Conservation (phyloP, 2,797 vertebrate species). For the Sorex maritimensis region DNA sequence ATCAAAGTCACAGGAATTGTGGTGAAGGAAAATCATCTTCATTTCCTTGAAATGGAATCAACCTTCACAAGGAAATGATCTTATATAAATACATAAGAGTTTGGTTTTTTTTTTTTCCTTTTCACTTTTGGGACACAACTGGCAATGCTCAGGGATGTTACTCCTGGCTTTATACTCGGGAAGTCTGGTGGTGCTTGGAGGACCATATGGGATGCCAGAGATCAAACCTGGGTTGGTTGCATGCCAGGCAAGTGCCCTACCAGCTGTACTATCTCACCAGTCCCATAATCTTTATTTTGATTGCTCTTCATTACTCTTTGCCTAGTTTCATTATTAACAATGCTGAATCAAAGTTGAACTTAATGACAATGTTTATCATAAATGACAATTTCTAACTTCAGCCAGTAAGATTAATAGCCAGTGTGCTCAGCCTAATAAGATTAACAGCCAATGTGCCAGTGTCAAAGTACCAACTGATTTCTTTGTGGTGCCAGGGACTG, state of each 20-base stretch:
- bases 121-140: no score
- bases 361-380: slow-evolving; percentile 25
- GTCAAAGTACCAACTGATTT: slow-evolving; percentile 8
- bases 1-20: slow-evolving; percentile 1
- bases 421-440: neutral
- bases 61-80: slow-evolving; percentile 34
- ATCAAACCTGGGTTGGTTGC: no score
- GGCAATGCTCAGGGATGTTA: no score
- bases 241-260: no score
- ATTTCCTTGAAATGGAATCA: slow-evolving; percentile 39
- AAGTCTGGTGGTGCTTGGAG: no score
- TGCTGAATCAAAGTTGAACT: neutral
- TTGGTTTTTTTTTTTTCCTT: no score
- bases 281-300: neutral
- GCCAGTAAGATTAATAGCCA: slow-evolving; percentile 19
- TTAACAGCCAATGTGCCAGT: neutral
- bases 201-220: no score
- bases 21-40: slow-evolving; percentile 13
- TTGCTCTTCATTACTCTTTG: slow-evolving; percentile 14
- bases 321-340: slow-evolving; percentile 68
- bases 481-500: neutral
- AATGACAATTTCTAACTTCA: slow-evolving; percentile 36
- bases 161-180: no score
- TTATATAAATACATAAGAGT: neutral
- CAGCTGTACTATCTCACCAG: no score